Percentiles rank a stretch among this genome's conserved stretches.
Conservation (phyloP, 2,113 vertebrate species). For the Neotoma lepida region DNA sequence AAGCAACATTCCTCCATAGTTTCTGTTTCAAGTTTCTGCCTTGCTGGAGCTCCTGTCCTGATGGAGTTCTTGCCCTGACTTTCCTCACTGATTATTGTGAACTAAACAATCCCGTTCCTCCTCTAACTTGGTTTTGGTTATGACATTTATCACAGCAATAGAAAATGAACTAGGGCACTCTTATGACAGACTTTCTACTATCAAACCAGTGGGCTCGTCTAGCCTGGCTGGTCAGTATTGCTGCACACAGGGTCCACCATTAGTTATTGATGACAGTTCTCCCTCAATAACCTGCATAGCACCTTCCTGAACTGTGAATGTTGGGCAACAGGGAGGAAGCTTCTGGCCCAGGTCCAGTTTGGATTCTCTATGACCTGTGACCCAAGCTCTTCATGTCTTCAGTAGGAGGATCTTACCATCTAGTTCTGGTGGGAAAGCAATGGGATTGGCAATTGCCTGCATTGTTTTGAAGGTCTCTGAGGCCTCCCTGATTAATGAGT, state of each 20-base stretch:
- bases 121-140: background rate
- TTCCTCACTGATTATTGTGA: background rate
- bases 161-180: background rate
- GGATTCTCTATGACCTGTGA: background rate
- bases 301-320: background rate
- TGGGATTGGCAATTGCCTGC: background rate
- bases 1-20: background rate
- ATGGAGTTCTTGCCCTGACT: background rate
- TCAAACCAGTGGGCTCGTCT: background rate
- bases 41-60: background rate
- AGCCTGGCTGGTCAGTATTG: background rate
- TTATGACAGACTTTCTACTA: background rate
- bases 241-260: background rate
- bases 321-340: background rate
- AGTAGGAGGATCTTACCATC: background rate
- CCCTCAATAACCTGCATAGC: background rate
- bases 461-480: background rate
- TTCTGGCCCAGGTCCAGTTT: background rate
- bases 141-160: background rate
- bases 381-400: background rate
- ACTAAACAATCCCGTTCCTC: background rate
- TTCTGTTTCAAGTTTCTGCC: background rate
- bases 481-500: background rate
- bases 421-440: background rate
- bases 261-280: background rate